phyloP scores from a whole-genome alignment of 2,888 invertebrate genomes.

The Mellilla xanthometata region DNA sequence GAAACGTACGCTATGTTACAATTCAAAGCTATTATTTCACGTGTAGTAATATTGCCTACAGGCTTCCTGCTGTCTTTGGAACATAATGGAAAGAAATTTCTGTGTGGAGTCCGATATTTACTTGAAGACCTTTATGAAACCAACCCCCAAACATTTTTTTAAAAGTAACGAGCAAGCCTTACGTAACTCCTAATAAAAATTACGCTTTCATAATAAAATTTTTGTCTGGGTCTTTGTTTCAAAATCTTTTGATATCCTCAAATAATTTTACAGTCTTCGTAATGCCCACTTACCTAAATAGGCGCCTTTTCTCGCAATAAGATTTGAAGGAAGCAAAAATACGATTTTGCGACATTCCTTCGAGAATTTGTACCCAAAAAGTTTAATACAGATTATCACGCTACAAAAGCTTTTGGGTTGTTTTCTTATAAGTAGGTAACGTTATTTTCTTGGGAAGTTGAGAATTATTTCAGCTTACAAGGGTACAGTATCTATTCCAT shows the following conservation, averaged over 20 bases:
- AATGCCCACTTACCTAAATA: constrained; percentile 23
- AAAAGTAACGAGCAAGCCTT: not conserved
- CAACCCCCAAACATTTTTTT: too few relatives aligned
- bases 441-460: constrained; percentile 24
- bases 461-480: constrained; percentile 8
- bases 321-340: constrained; percentile 29
- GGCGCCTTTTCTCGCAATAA: constrained; percentile 21
- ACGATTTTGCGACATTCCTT: constrained; percentile 29
- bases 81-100: too few relatives aligned
- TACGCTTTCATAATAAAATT: constrained; percentile 19
- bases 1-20: too few relatives aligned
- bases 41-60: too few relatives aligned
- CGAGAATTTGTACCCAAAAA: constrained; percentile 30
- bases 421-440: constrained; percentile 24
- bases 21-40: too few relatives aligned
- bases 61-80: too few relatives aligned
- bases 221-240: constrained; percentile 13
- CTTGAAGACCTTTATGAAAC: too few relatives aligned
- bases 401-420: constrained; percentile 28
- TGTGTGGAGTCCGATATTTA: too few relatives aligned
- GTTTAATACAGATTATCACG: constrained; percentile 36
- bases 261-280: constrained; percentile 24
- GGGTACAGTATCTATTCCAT: not conserved
- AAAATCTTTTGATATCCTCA: constrained; percentile 21
- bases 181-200: constrained; percentile 14